Evolutionary conservation across 2,113 vertebrate species (phyloP).

Genomic region (Paradoxurus hermaphroditus): DNA sequence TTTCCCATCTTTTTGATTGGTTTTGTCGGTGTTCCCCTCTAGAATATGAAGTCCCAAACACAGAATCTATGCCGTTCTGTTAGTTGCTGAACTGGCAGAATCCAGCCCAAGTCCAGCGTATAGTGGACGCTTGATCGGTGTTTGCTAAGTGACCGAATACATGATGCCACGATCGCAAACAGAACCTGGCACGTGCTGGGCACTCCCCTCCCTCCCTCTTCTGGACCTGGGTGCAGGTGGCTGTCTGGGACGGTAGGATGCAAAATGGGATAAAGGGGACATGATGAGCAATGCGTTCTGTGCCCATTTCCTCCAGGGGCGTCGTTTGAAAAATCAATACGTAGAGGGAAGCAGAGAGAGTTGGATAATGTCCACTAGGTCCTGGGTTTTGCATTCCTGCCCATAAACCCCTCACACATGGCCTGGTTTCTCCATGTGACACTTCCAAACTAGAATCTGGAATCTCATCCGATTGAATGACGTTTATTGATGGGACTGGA

Average conservation of each 20-base stretch:
- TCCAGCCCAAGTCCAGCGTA: too few species aligned
- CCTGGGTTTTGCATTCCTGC: background rate
- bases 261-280: background rate
- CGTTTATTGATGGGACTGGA: background rate
- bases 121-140: background rate
- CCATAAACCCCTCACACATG: background rate
- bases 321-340: background rate
- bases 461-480: background rate
- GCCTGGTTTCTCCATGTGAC: background rate
- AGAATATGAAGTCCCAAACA: background rate
- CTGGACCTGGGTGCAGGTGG: background rate
- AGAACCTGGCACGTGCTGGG: accelerated
- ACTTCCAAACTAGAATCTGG: too few species aligned
- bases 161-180: accelerated
- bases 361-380: too few species aligned
- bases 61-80: background rate
- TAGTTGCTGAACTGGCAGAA: background rate
- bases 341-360: background rate
- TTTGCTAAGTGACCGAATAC: too few species aligned
- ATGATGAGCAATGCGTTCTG: accelerated
- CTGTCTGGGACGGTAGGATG: accelerated
- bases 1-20: background rate
- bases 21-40: background rate
- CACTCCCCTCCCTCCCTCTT: background rate
- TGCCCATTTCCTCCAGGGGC: background rate